Conservation (phyloP, 92 coral and sea anemone species). For the Metridium senile region DNA sequence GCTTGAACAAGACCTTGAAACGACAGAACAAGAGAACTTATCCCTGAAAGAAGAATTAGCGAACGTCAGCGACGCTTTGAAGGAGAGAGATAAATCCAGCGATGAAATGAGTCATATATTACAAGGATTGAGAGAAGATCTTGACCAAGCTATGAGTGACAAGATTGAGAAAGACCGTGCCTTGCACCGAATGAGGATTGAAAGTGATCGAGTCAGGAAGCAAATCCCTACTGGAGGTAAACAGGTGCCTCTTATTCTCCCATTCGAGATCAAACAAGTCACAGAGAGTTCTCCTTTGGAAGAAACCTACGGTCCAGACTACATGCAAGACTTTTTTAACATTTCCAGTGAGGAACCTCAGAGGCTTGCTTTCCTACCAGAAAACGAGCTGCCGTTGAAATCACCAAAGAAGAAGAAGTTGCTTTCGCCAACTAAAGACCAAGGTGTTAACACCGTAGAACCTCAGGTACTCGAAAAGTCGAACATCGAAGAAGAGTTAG, state of each 20-base stretch:
- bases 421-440: slow-evolving; percentile 29
- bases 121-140: slow-evolving; percentile 71
- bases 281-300: slow-evolving; percentile 50
- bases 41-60: slow-evolving; percentile 60
- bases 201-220: slow-evolving; percentile 47
- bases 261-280: slow-evolving; percentile 57
- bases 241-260: slow-evolving; percentile 52
- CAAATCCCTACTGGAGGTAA: slow-evolving; percentile 53
- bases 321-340: slow-evolving; percentile 48
- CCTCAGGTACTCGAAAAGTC: slow-evolving; percentile 8
- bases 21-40: slow-evolving; percentile 63
- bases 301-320: slow-evolving; percentile 39
- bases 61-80: slow-evolving; percentile 19
- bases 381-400: slow-evolving; percentile 21
- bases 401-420: slow-evolving; percentile 14
- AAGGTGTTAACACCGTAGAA: slow-evolving; percentile 41
- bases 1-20: slow-evolving; percentile 63
- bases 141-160: slow-evolving; percentile 62
- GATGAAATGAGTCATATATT: slow-evolving; percentile 52
- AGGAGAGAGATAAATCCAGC: slow-evolving; percentile 39
- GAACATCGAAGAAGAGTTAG: slow-evolving; percentile 31
- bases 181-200: slow-evolving; percentile 42
- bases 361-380: slow-evolving; percentile 25
- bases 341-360: slow-evolving; percentile 66
- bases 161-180: slow-evolving; percentile 53